Evolutionary conservation across 2,113 vertebrate genomes (phyloP).

Genomic region (Protobothrops mucrosquamatus): DNA sequence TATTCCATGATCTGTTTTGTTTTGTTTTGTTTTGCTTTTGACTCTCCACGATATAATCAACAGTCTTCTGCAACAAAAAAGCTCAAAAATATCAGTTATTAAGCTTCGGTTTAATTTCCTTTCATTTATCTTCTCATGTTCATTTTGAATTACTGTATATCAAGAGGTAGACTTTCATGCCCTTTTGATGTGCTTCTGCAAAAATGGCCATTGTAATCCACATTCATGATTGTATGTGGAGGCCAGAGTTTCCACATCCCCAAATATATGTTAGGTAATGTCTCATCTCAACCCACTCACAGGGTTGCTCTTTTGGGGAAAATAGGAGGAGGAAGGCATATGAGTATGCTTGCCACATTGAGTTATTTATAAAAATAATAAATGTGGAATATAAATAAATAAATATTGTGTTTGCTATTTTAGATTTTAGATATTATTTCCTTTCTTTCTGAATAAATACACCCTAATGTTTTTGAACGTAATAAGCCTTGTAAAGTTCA

Average conservation of each 20-base stretch:
- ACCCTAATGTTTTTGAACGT: background rate
- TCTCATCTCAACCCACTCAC: background rate
- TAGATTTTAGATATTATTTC: background rate
- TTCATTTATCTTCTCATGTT: background rate
- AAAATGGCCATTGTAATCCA: background rate
- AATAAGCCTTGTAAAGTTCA: background rate
- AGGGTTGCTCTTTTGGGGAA: background rate
- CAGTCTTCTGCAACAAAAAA: background rate
- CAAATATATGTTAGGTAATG: background rate
- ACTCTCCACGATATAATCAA: background rate
- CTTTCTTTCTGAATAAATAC: background rate
- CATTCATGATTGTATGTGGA: background rate
- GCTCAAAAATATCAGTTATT: background rate
- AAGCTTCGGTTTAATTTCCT: background rate
- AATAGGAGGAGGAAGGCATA: background rate
- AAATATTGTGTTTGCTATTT: background rate
- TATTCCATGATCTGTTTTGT: background rate
- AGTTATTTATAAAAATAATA: too few species aligned
- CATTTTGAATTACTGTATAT: background rate
- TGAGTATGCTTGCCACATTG: background rate
- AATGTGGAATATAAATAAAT: background rate
- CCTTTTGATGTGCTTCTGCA: background rate
- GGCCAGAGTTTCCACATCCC: background rate
- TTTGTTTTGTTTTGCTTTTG: background rate
- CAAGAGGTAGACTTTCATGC: background rate